A percentile compares a stretch with the other conserved stretches of the same genome.
These are phyloP conservation scores for Dascillus cervinus DNA, from an alignment of 2,888 invertebrate genomes.

Conservation along the genomic window DNA sequence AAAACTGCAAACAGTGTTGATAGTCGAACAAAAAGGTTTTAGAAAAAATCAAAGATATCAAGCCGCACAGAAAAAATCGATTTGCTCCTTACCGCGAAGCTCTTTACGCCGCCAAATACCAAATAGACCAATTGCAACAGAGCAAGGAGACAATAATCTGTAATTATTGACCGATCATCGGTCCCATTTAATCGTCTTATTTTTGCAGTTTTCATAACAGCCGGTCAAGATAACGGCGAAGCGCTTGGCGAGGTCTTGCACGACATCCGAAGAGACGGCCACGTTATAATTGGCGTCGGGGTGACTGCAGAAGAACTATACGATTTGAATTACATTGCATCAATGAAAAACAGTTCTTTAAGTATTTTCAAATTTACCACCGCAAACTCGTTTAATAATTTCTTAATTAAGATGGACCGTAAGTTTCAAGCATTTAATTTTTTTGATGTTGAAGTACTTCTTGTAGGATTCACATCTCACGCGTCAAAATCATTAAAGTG, in stretches of 20 bases:
- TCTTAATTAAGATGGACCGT: too few relatives aligned
- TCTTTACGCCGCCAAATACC: neutral
- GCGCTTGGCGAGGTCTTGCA: neutral
- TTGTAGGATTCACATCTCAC: too few relatives aligned
- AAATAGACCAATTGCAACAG: neutral
- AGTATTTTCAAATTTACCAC: too few relatives aligned
- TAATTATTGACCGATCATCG: too few relatives aligned
- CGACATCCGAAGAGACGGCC: neutral
- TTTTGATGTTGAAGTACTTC: too few relatives aligned
- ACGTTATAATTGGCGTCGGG: conserved; percentile 1
- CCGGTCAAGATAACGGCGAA: neutral
- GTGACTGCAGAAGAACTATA: neutral
- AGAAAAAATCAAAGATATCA: too few relatives aligned
- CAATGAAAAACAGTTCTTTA: neutral
- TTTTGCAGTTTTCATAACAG: conserved; percentile 5
- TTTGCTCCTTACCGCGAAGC: neutral
- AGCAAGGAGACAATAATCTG: conserved; percentile 2
- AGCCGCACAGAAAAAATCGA: too few relatives aligned
- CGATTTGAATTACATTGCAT: conserved; percentile 1
- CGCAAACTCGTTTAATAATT: too few relatives aligned
- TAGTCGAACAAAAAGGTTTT: too few relatives aligned
- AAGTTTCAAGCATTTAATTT: too few relatives aligned
- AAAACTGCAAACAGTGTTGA: too few relatives aligned
- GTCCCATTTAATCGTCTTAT: neutral
- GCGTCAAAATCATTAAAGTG: too few relatives aligned